Evolutionary conservation across 2,888 invertebrate species (phyloP), one percentile per base, ranked within the genome.

Genomic region (Cacoxenus indagator): DNA sequence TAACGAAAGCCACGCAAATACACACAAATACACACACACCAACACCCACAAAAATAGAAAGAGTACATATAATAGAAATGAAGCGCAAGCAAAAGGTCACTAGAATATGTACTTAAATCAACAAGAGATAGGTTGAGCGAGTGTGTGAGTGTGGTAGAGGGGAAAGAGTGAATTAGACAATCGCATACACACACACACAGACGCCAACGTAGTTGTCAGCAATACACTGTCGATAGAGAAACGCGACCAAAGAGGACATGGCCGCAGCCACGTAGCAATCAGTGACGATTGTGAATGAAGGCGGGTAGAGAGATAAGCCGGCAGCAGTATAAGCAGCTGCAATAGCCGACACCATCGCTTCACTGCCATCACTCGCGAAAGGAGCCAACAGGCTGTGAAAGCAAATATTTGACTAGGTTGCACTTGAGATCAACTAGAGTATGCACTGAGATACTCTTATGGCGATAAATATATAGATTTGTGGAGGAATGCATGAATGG

Each of bases 341-440:
- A 14, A 54, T 14, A 24, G 11, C 5, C 24, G 54, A 11, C 26
- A 24, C 14, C 22, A 14, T 54, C 8, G 54, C 22, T 54, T n/a
- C n/a, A 54, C 6, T 14, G 26, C 11, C 9, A 11, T 22, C 19
- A 22, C 19, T 22, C 5, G 22, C 19, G 22, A 48, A 48, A n/a
- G 11, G 48, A 14, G 19, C n/a, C 14, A 55, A 27, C 55, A 62
- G 19, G n/a, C n/a, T n/a, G 17, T 57, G 29, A 29, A 9, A 62
- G 82, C 74, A 80, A 80, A 80, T 80, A 80, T 80, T 80, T 82
- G 81, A 77, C 81, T 79, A 73, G 82, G 81, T 82, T 79, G 79
- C 79, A 79, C 82, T 79, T 79, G 81, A 79, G 79, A 79, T 82
- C 80, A 82, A 82, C 80, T 80, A 48, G 48, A 48, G 48, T n/a